Base-by-base conservation (phyloP, 2,113 vertebrate species). In the Eubucco bourcierii region DNA sequence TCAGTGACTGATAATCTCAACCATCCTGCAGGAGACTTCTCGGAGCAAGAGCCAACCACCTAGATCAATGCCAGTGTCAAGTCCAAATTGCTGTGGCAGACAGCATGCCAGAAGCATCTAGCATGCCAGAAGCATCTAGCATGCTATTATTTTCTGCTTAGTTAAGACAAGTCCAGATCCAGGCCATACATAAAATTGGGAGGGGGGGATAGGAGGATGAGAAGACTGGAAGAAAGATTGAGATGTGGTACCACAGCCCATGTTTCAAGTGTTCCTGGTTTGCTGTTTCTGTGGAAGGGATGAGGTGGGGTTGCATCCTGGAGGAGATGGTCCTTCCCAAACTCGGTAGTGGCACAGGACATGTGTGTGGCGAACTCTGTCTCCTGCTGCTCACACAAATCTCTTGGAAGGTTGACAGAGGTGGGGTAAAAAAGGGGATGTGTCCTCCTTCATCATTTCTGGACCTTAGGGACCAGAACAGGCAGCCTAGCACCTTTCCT, bases 261-360 rank as follows among this genome's bases (percentile, higher is more conserved):
- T 15, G 20, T 50, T 75, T 76, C 44, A 33, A 6, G 13, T 84
- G 27, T 17, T 27, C 31, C 68, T 65, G 13, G 2, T 7, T 87
- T 29, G 87, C 29, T 5, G 1, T 39, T 81, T 65, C 47, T 55
- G n/a, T 50, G 55, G 61, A 71, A 80, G 58, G 47, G 75, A 65
- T 5, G 3, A 64, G 28, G 53, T 18, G 33, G 78, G 33, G 17
- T 34, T 53, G 31, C 41, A 64, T 13, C 19, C 18, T 31, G 21
- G 67, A 77, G 82, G 56, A 81, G 5, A 4, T 61, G 44, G 4
- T 5, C 44, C 31, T 78, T 71, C 53, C 58, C 59, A 72, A 21
- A 29, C 9, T 0, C 3, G 29, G 41, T 70, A 58, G 63, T 2
- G 6, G 20, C 46, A 15, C 8, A 39, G 34, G 20, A 27, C 0